These are phyloP conservation scores for Stenchaetothrips biformis DNA, from an alignment of 2,888 invertebrate genomes.

Conservation along the genomic window DNA sequence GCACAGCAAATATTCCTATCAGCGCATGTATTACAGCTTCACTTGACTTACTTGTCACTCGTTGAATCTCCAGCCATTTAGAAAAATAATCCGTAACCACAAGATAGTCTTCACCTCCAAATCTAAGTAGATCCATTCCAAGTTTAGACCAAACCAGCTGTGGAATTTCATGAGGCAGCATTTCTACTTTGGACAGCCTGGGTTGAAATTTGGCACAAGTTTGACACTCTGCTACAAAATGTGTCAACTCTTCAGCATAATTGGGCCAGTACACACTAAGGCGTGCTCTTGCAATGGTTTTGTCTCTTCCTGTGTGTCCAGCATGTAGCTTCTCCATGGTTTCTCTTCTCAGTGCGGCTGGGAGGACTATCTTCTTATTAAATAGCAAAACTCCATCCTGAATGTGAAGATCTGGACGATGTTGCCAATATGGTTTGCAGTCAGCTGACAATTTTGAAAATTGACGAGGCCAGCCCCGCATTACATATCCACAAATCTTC, in stretches of 20 bases:
- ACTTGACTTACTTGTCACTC: conserved; percentile 34
- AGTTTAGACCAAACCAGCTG: conserved; percentile 35
- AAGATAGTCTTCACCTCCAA: conserved; percentile 32
- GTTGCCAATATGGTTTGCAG: too few species aligned
- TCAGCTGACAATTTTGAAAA: too few species aligned
- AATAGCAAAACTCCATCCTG: too few species aligned
- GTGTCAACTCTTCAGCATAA: conserved; percentile 40
- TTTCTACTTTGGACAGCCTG: conserved; percentile 35
- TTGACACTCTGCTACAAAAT: conserved; percentile 31
- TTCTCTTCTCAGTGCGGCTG: conserved; percentile 34
- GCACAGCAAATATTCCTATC: conserved; percentile 34
- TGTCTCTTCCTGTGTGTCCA: conserved; percentile 41
- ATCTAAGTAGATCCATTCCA: conserved; percentile 34
- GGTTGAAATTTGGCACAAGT: conserved; percentile 27
- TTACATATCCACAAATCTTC: too few species aligned
- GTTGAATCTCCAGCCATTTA: conserved; percentile 37
- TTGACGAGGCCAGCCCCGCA: too few species aligned
- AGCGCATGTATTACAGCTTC: conserved; percentile 15
- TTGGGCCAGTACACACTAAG: conserved; percentile 42
- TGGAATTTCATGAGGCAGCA: conserved; percentile 35
- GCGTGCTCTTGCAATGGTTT: conserved; percentile 40
- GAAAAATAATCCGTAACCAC: conserved; percentile 36
- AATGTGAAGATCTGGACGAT: too few species aligned
- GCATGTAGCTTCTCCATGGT: conserved; percentile 40
- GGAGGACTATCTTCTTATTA: conserved; percentile 26